Conservation (phyloP, 2,797 vertebrate species). For the Chrysocyon brachyurus region DNA sequence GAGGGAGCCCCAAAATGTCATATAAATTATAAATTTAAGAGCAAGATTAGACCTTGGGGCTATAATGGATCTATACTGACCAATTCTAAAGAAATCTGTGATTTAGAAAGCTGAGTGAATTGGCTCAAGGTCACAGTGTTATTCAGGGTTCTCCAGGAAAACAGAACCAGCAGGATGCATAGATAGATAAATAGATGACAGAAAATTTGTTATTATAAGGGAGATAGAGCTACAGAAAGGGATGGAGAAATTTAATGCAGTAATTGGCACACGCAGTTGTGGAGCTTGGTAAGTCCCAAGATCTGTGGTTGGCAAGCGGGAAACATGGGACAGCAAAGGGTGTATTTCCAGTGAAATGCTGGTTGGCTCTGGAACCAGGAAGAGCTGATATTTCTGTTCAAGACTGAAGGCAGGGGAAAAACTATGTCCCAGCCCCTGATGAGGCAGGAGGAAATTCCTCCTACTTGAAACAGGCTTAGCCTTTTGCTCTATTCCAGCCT, state of each 20-base stretch:
- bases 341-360: neutral
- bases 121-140: neutral
- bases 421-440: neutral
- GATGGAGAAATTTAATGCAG: neutral
- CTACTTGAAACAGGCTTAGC: neutral
- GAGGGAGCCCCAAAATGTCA: neutral
- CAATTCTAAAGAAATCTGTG: neutral
- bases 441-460: neutral
- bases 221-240: neutral
- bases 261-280: neutral
- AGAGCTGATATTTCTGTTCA: neutral
- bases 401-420: neutral
- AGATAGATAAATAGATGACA: neutral
- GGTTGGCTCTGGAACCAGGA: neutral
- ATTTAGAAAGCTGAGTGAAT: neutral
- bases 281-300: neutral
- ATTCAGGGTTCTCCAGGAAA: neutral
- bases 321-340: neutral
- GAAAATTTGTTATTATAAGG: neutral
- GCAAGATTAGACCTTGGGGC: neutral
- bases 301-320: neutral
- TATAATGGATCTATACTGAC: neutral
- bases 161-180: neutral
- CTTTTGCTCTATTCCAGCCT: neutral
- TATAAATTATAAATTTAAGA: conserved; percentile 46